Base-by-base conservation (phyloP, 2,113 vertebrate genomes). In the Phalacrocorax aristotelis region DNA sequence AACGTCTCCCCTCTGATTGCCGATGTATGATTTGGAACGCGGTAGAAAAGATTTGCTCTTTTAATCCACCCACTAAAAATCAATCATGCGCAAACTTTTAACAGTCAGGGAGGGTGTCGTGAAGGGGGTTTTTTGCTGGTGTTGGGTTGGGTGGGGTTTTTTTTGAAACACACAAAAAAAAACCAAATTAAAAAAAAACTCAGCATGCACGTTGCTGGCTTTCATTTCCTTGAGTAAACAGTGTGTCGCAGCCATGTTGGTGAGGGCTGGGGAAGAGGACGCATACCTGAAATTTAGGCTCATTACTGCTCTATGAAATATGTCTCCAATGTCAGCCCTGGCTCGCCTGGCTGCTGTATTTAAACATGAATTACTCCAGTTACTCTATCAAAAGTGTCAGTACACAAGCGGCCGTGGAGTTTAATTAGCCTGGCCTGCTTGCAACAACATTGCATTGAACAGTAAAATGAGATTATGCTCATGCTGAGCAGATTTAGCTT, bases 221-320 rank as follows among this genome's bases (percentile, higher is more conserved):
- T 97, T 97, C 78, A 97, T 97, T 97, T 97, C 95, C 97, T 95
- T 95, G 87, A 48, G 95, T 68, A 92, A 97, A 96, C 93, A 95
- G 81, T 9, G 27, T 34, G 90, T 60, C 6, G 34, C 76, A 78
- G 87, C 48, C 66, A 18, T 25, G 42, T 25, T 66, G 82, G 32
- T 42, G 62, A 89, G 75, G 52, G 85, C 60, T 77, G 77, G 74
- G 89, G 64, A 90, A 84, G 96, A 90, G 89, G 78, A 69, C 19
- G n/a, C 66, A 61, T 84, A 94, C 48, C 91, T 95, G 92, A 94
- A 92, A 93, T 95, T 95, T 62, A 3, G 38, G 70, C 96, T 96
- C 83, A 52, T 93, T 96, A 93, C 78, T 65, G 75, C 83, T 46
- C 89, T 22, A 25, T 94, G 94, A 96, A 94, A 92, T 89, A 90